These are phyloP conservation scores for Phasianus colchicus DNA, from an alignment of 2,113 vertebrate genomes.

Conservation along the genomic window DNA sequence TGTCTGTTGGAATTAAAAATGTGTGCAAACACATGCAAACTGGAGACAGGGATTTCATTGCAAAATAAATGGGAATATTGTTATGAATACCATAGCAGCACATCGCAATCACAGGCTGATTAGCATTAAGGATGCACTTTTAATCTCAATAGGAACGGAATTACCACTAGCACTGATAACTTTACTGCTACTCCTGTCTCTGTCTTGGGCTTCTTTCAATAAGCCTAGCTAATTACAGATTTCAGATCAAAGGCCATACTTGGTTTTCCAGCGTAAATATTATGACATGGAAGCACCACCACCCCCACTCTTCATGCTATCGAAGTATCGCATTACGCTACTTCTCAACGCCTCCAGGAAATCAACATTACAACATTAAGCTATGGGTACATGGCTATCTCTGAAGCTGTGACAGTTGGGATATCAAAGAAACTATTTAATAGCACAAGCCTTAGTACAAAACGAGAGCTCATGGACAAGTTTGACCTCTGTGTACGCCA, in stretches of 20 bases:
- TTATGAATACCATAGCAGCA: background rate
- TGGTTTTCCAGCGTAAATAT: constrained; percentile 44
- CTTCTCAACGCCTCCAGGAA: constrained; percentile 21
- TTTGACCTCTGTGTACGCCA: background rate
- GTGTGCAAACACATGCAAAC: background rate
- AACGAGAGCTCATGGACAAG: background rate
- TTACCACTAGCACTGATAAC: background rate
- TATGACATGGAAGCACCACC: constrained; percentile 40
- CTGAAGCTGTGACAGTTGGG: background rate
- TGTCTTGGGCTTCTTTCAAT: background rate
- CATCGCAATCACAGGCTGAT: accelerated
- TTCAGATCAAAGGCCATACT: constrained; percentile 43
- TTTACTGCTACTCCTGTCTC: background rate
- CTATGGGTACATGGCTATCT: background rate
- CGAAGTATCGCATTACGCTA: background rate
- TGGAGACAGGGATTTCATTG: background rate
- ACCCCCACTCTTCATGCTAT: background rate
- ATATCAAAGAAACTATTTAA: background rate
- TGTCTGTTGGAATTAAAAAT: background rate
- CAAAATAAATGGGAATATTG: background rate
- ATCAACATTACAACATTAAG: background rate
- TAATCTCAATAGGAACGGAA: background rate
- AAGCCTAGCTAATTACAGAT: background rate
- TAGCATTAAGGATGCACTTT: background rate
- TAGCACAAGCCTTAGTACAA: background rate